Evolutionary conservation across 2,113 vertebrate genomes (phyloP), one percentile per base, ranked within the genome.

Genomic region (Zosterops pallidus): DNA sequence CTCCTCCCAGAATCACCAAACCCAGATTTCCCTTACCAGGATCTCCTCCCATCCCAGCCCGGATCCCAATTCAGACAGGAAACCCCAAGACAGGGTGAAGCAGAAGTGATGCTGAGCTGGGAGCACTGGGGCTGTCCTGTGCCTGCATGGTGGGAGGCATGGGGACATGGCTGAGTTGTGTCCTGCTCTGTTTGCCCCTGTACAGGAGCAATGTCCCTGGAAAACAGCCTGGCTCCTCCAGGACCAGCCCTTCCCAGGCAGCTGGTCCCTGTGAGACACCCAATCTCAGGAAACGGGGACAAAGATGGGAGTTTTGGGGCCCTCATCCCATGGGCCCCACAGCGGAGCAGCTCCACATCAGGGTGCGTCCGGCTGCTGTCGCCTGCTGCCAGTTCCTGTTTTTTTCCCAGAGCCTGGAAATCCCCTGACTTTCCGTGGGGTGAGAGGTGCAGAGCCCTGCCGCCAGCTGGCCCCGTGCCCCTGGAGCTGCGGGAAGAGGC

Each of bases 351-450:
- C 68, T 60, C 67, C 24, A 21, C 18, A 22, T 8, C 0, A 4
- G 75, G 67, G 64, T 75, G 62, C 14, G 39, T 52, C 23, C 0
- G 3, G 79, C 52, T 12, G 1, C 42, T 20, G 31, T 29, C 12
- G 1, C 33, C 8, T 1, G 4, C 52, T 70, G 46, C 35, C 8
- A 1, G 83, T 94, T 96, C 92, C 92, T 86, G 69, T 78, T 94
- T 94, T 97, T 64, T 41, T 70, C 83, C 86, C 85, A n/a, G 65
- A 55, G 83, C 75, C 47, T 94, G 94, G 96, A 94, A 97, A 96
- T 56, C 91, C 95, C 96, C 96, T 70, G 78, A 80, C 77, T 96
- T 95, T 70, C 92, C 92, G 0, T 0, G 25, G 77, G 42, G 59
- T 57, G 76, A 79, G 67, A 76, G 89, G 50, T 9, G 4, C 23